phyloP scores from a whole-genome alignment of 2,797 vertebrate genomes.

The Myotis pilosus region DNA sequence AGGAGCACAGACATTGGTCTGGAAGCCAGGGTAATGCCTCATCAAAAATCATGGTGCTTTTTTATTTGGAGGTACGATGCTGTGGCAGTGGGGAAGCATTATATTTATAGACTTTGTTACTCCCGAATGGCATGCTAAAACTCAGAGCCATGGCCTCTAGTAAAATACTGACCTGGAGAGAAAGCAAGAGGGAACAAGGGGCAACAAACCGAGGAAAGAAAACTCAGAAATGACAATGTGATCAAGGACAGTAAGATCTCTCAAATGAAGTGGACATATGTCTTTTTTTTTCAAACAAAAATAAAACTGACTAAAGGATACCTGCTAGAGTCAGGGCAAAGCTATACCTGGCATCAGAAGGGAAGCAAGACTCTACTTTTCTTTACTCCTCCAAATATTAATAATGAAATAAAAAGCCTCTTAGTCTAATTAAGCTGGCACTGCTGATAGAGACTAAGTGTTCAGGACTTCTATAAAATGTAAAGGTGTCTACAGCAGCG shows the following conservation, averaged over 20 bases:
- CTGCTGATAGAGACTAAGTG: background rate
- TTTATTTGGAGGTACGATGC: conserved; percentile 21
- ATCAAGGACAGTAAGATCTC: background rate
- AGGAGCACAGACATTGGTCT: conserved; percentile 49
- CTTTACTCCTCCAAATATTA: background rate
- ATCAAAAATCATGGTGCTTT: background rate
- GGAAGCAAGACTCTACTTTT: background rate
- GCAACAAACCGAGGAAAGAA: background rate
- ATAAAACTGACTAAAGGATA: background rate
- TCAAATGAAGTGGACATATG: background rate
- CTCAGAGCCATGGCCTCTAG: background rate
- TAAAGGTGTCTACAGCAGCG: background rate
- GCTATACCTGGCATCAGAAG: background rate
- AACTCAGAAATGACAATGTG: conserved; percentile 12
- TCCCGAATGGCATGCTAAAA: background rate
- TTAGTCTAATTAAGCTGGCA: background rate
- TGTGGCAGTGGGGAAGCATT: conserved; percentile 30
- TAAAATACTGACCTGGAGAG: conserved; percentile 29
- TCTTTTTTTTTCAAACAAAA: background rate
- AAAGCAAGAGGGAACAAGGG: background rate
- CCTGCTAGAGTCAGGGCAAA: background rate
- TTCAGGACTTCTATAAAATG: background rate
- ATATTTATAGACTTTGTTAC: conserved; percentile 11
- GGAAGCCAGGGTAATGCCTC: conserved; percentile 45
- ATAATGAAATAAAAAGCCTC: conserved; percentile 24